Percentiles rank a stretch among this genome's conserved stretches.
phyloP scores from a whole-genome alignment of 2,113 vertebrate genomes.

The Lathamus discolor region DNA sequence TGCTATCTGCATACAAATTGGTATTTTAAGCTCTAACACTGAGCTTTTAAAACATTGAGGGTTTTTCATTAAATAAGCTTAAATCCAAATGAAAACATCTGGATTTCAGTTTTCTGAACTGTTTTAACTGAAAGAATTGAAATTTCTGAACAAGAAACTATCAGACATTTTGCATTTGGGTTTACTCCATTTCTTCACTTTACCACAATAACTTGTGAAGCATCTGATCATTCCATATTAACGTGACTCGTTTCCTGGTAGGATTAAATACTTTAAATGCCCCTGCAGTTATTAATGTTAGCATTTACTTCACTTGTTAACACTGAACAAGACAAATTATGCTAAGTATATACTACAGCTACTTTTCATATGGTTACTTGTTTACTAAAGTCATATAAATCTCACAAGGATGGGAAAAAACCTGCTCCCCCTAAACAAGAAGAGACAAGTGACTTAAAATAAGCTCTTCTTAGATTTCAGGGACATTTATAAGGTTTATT shows the following conservation, averaged over 20 bases:
- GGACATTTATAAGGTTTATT: not conserved
- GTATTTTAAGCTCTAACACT: not conserved
- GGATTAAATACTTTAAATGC: not conserved
- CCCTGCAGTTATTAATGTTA: not conserved
- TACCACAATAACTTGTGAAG: not conserved
- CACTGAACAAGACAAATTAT: not conserved
- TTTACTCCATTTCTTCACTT: not conserved
- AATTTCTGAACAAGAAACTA: not conserved
- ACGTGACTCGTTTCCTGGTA: not conserved
- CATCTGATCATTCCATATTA: not conserved
- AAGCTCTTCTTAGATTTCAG: not conserved
- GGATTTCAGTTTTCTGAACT: not conserved
- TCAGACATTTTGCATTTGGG: not conserved
- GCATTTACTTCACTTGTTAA: not conserved
- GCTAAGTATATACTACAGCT: not conserved
- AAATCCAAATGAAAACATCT: conserved; percentile 16
- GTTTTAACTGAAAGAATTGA: not conserved
- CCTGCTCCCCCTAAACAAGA: not conserved
- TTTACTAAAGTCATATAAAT: not conserved
- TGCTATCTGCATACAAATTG: not conserved
- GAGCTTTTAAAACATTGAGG: not conserved
- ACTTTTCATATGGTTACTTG: not conserved
- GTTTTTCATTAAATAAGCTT: not conserved
- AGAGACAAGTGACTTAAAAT: not conserved
- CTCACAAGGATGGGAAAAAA: not conserved